Evolutionary conservation across 23 tunicate genomes (phyloP).

Genomic region (Ciona savignyi): DNA sequence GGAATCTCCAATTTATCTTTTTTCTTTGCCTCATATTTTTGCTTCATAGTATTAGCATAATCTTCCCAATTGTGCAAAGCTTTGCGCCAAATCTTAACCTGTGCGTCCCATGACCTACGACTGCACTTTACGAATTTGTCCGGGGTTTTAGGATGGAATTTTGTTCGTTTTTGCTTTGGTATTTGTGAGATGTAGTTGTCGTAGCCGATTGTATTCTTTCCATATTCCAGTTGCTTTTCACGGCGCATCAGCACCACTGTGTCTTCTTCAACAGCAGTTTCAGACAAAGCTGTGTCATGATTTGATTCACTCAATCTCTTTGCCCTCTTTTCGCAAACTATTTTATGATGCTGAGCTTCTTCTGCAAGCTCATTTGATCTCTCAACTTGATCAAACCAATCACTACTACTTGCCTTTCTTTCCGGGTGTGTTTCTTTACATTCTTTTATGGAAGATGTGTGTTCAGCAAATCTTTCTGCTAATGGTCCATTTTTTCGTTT

Average conservation of each 20-base stretch:
- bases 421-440: too few species aligned
- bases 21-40: conserved; percentile 15
- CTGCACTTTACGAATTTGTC: conserved; percentile 67
- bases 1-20: too few species aligned
- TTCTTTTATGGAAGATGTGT: too few species aligned
- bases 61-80: conserved; percentile 59
- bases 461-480: too few species aligned
- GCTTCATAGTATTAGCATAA: conserved; percentile 11
- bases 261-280: conserved; percentile 35
- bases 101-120: conserved; percentile 71
- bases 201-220: conserved; percentile 84
- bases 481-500: too few species aligned
- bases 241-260: conserved; percentile 46
- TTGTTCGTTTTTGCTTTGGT: conserved; percentile 42
- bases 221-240: conserved; percentile 83
- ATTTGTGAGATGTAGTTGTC: conserved; percentile 51
- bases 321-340: background rate
- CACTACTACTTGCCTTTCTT: conserved; percentile 33
- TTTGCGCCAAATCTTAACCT: conserved; percentile 68
- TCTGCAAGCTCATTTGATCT: conserved; percentile 20
- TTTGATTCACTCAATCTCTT: background rate
- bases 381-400: conserved; percentile 54
- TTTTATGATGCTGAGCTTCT: conserved; percentile 2
- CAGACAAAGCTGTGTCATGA: too few species aligned
- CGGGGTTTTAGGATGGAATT: conserved; percentile 77